Base-by-base conservation (phyloP, 2,797 vertebrate species). In the Streptopelia turtur region DNA sequence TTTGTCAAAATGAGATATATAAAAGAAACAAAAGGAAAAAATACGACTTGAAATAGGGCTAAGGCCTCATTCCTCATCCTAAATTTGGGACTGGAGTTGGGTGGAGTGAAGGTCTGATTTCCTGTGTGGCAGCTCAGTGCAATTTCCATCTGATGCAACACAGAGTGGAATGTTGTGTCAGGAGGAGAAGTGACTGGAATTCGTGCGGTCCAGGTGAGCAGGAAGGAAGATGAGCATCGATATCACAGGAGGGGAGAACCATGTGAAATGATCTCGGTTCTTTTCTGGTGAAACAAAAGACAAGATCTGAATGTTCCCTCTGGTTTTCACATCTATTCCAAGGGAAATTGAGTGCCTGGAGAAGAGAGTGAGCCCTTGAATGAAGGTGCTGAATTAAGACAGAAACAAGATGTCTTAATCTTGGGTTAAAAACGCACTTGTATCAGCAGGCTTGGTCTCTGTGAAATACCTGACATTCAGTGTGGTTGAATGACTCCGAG, bases 1-100 rank as follows among this genome's bases (percentile, higher is more conserved):
- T 96, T 96, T 97, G 94, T 96, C 97, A 97, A 93, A 89, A 92
- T 50, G 88, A 96, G 96, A 88, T 96, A 61, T 77, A 69, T 76
- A 94, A 90, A 83, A 88, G 70, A 61, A 97, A 89, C 39, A 91
- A 93, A 92, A 64, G 66, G 75, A 13, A 95, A 87, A 96, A 97
- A 94, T 82, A 77, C 1, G 4, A 24, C 24, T 3, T 39, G 24
- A 79, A 87, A 37, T 53, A 52, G 50, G 88, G 70, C 90, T 83
- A 69, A 59, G 71, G 68, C 35, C 45, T 68, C 80, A 69, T 87
- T 86, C 69, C 75, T 95, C 37, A n/a, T 41, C 10, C 70, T 35
- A 60, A 31, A 7, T 30, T 41, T 50, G 65, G 47, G 69, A 7
- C 59, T 56, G 90, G 70, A 33, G 65, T 41, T 55, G 76, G 76